Conservation (phyloP, 2,888 invertebrate species). For the Eueremaeus valkanovi region DNA sequence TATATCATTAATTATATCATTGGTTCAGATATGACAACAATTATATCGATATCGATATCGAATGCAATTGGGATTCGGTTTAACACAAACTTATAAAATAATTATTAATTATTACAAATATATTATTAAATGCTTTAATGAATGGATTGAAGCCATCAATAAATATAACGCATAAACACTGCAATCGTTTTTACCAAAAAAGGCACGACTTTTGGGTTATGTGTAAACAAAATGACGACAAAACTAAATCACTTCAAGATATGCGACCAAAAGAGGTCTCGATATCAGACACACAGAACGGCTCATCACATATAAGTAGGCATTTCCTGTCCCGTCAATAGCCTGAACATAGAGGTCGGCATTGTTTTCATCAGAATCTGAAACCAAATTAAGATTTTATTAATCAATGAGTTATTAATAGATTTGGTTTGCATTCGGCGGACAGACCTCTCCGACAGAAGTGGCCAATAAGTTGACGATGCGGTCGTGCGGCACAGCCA, state of each 20-base stretch:
- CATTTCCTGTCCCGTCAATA: slow-evolving; percentile 98
- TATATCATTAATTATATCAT: no score
- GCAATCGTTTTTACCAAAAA: slow-evolving; percentile 11
- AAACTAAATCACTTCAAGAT: neutral
- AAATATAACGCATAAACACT: neutral
- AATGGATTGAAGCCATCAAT: neutral
- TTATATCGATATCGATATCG: no score
- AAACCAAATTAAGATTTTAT: slow-evolving; percentile 51
- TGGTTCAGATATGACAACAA: no score
- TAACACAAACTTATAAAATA: no score
- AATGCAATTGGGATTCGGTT: no score
- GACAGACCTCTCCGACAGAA: slow-evolving; percentile 91
- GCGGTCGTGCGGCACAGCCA: slow-evolving; percentile 98
- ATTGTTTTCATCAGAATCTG: slow-evolving; percentile 99
- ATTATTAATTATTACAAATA: no score
- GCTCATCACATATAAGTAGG: slow-evolving; percentile 91
- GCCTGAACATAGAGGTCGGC: slow-evolving; percentile 99
- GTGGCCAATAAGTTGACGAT: slow-evolving; percentile 98
- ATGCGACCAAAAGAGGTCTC: neutral
- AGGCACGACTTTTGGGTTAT: slow-evolving; percentile 19
- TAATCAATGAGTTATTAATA: neutral
- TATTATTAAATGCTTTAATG: no score
- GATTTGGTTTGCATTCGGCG: neutral
- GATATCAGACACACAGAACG: neutral
- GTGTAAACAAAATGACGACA: neutral